Base-by-base conservation (phyloP, 1,140 invertebrate species). In the Tetramorium parvispinum region DNA sequence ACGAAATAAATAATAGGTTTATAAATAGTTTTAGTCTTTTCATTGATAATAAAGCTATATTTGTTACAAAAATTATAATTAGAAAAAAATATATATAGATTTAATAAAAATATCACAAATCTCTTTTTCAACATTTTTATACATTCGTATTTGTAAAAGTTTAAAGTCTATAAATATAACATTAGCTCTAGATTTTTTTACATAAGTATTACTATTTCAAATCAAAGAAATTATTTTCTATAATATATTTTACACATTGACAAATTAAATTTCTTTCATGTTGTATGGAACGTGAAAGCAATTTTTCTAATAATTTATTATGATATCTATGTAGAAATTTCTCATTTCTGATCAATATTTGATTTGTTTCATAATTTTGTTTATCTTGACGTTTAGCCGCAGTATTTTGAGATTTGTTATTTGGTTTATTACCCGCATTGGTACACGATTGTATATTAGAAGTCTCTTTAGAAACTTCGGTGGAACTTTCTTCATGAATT, bases 261-360 rank as follows among this genome's bases (percentile, higher is more conserved):
- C 97, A 95, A 68, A 98, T 95, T 32, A 97, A 94, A 94, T 98
- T 98, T 86, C 97, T 94, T 95, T 98, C 97, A 89, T 97, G 96
- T 63, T 94, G 93, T 71, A 95, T 94, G 32, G 92, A 91, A 55
- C 92, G 89, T 2, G 94, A 88, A 32, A 95, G 90, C 68, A 95
- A 82, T 85, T 90, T 93, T 55, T 93, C 86, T 46, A 95, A 87
- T 68, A 95, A 91, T 51, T 21, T 59, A 46, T 75, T 92, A 91
- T 16, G 90, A 87, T 87, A 76, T 73, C 43, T 87, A 65, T 24
- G 73, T 61, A 24, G 16, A 73, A 24, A 0, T 11, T 24, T 83
- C 13, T 75, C 24, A 63, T 88, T 59, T 77, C 65, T 82, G 37
- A 55, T 57, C 5, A 10, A 16, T 40, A 0, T 49, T 85, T 57